Evolutionary conservation across 2,888 invertebrate genomes (phyloP).

Genomic region (Epsilonema sp.): DNA sequence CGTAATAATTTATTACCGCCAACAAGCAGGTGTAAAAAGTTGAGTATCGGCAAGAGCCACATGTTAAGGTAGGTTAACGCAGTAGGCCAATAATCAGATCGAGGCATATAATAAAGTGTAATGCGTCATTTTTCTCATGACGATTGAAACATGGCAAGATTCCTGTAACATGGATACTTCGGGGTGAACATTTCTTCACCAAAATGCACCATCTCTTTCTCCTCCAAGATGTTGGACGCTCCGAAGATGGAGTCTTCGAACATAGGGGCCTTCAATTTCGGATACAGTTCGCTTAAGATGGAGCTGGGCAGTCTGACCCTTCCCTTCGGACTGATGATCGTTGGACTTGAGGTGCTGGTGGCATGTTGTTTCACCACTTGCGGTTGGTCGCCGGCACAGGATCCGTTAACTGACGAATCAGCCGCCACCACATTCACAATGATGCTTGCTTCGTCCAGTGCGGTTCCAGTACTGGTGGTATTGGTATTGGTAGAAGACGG

Average conservation of each 20-base stretch:
- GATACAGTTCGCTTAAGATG: conserved; percentile 25
- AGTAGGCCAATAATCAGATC: too few relatives aligned
- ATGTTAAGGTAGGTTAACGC: too few relatives aligned
- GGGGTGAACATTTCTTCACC: conserved; percentile 23
- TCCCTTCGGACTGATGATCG: conserved; percentile 11
- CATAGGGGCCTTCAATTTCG: conserved; percentile 23
- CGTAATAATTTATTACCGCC: too few relatives aligned
- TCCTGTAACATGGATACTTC: conserved; percentile 25
- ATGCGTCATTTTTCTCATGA: too few relatives aligned
- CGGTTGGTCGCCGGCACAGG: neutral
- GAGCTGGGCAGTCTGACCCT: conserved; percentile 22
- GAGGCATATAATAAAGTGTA: too few relatives aligned
- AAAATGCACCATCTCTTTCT: conserved; percentile 22
- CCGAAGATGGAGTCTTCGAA: conserved; percentile 25
- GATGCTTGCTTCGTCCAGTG: too few relatives aligned
- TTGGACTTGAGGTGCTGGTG: conserved; percentile 9
- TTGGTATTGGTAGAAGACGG: too few relatives aligned
- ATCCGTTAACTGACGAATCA: neutral
- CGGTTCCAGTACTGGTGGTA: too few relatives aligned
- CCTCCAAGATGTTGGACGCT: conserved; percentile 21
- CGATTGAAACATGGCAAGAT: neutral
- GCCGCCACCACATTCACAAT: too few relatives aligned
- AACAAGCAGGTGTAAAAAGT: too few relatives aligned
- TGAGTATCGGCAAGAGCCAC: too few relatives aligned
- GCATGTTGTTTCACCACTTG: neutral